Evolutionary conservation across 2,888 invertebrate genomes (phyloP).

Genomic region (Thumatha senex): DNA sequence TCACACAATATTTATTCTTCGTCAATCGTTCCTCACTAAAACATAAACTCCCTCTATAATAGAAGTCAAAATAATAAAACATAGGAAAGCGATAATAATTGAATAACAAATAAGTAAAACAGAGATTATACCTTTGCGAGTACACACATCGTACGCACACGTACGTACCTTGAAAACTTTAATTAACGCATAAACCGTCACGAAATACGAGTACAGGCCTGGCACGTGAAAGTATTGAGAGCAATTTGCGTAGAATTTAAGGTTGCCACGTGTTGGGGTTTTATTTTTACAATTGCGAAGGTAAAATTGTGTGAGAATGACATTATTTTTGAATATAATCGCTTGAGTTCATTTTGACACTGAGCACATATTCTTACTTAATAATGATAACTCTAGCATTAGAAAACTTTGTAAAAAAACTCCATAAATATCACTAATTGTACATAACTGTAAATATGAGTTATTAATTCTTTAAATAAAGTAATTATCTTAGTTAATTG

Average conservation of each 20-base stretch:
- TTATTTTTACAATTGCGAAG: slow-evolving; percentile 27
- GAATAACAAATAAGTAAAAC: not conserved
- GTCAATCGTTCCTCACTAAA: no score
- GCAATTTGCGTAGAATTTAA: slow-evolving; percentile 25
- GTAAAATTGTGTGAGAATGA: slow-evolving; percentile 8
- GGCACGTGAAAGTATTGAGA: slow-evolving; percentile 17
- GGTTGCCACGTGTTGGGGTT: slow-evolving; percentile 22
- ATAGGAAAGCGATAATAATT: no score
- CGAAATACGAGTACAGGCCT: slow-evolving; percentile 24
- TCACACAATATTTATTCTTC: no score
- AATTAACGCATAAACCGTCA: slow-evolving; percentile 28
- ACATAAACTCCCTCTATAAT: no score
- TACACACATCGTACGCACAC: slow-evolving; percentile 4
- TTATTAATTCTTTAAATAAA: no score
- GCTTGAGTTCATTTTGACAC: not conserved
- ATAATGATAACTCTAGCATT: not conserved
- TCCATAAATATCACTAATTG: no score
- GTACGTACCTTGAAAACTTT: slow-evolving; percentile 24
- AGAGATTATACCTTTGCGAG: slow-evolving; percentile 7
- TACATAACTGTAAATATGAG: no score
- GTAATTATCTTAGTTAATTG: no score
- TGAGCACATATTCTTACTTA: not conserved
- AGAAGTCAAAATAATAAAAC: no score
- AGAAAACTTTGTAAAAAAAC: no score
- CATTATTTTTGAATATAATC: not conserved